phyloP scores from a whole-genome alignment of 1,140 invertebrate species.

The Archegozetes longisetosus region DNA sequence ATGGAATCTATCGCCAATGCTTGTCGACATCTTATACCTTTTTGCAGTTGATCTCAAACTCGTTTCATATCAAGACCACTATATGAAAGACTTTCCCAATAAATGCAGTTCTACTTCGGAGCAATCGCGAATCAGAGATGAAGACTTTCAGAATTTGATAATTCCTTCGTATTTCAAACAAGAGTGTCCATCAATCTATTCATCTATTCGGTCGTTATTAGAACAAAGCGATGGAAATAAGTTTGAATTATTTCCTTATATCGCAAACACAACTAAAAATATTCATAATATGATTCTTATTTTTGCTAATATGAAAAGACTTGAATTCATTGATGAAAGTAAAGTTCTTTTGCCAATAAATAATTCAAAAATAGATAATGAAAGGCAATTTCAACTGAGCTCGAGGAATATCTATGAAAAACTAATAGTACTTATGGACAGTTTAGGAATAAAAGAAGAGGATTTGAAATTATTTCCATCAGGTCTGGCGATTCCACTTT shows the following conservation, averaged over 20 bases:
- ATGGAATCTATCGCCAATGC: conserved; percentile 43
- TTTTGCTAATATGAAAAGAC: not conserved
- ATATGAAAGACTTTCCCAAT: conserved; percentile 66
- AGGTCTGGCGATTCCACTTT: conserved; percentile 52
- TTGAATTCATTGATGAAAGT: not conserved
- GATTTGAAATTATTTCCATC: conserved; percentile 57
- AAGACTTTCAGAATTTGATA: conserved; percentile 22
- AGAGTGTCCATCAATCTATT: conserved; percentile 19
- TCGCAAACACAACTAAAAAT: conserved; percentile 33
- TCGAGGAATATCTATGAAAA: not conserved
- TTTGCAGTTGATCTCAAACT: conserved; percentile 47
- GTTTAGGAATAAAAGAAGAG: conserved; percentile 40
- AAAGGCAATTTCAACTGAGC: not conserved
- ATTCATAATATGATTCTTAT: conserved; percentile 28
- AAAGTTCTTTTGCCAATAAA: not conserved
- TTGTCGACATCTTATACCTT: conserved; percentile 57
- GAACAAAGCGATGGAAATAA: conserved; percentile 25
- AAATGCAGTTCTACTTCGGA: conserved; percentile 32
- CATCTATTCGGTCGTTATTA: conserved; percentile 6
- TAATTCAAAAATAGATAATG: not conserved
- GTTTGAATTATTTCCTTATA: conserved; percentile 45
- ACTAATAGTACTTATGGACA: conserved; percentile 30
- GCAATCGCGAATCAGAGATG: conserved; percentile 20
- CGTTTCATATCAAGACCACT: conserved; percentile 53
- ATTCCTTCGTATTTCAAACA: conserved; percentile 20